Base-by-base conservation (phyloP, 2,113 vertebrate genomes). In the Arothron firmamentum region DNA sequence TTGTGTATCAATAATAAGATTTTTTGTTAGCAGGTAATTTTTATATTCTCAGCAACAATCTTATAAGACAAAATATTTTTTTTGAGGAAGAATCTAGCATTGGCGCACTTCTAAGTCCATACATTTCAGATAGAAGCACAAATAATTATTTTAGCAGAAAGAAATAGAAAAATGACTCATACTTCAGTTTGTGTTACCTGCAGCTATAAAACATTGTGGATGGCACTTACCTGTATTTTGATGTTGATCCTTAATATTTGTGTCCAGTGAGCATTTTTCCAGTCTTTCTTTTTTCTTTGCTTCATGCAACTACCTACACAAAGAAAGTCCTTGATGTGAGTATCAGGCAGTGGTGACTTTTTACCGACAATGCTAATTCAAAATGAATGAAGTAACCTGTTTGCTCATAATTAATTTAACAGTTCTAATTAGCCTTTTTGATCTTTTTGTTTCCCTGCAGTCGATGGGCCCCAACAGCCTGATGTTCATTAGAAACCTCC, bases 251-350 rank as follows among this genome's bases (percentile, higher is more conserved):
- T 98, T 96, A 92, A 94, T 82, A 3, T 0, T 53, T 76, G 67
- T 73, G 71, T 90, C 80, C 89, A 99, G 97, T 99, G 96, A 99
- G 96, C 85, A 97, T 98, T 78, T 98, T 99, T 65, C 96, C 97
- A 31, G 94, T 99, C 75, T 92, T 98, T 62, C 90, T 99, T 18
- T 99, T 99, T 85, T 99, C 97, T n/a, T 84, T 99, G 88, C 95
- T 99, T 84, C 97, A 99, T 55, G 95, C 96, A 56, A 94, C 95
- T 4, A 95, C 95, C 0, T 98, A 97, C 61, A 98, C 95, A 21
- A 97, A 95, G 89, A 99, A 96, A 77, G 91, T 99, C 71, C 92
- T 99, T 50, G 95, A 98, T 83, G 97, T 99, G 92, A 97, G 97
- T 96, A 74, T 38, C 2, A 42, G 3, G 46, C 47, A 25, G 51